A percentile compares a stretch with the other conserved stretches of the same genome.
These are phyloP conservation scores for Petrocephalus zakoni DNA, from an alignment of 2,113 vertebrate genomes.

Conservation along the genomic window DNA sequence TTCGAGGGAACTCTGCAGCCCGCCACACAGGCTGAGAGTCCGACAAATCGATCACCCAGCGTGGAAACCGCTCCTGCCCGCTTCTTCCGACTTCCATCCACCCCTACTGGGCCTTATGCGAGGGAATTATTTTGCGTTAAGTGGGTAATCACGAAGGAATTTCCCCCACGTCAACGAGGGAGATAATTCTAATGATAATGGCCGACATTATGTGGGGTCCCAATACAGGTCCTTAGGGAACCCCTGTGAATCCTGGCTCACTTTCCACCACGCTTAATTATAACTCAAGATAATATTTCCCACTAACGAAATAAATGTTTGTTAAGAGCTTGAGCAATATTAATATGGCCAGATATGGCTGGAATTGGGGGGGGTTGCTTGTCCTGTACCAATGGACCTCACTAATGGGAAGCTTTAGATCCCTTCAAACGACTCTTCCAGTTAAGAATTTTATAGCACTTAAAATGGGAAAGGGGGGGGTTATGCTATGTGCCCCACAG, in stretches of 20 bases:
- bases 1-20: slow-evolving; percentile 23
- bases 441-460: neutral
- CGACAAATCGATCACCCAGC: neutral
- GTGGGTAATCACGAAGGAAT: slow-evolving; percentile 34
- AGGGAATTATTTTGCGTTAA: slow-evolving; percentile 38
- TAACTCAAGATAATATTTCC: slow-evolving; percentile 41
- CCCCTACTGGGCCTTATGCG: neutral
- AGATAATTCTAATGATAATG: slow-evolving; percentile 61
- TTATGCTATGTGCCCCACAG: neutral
- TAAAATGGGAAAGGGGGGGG: neutral
- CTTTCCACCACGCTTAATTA: slow-evolving; percentile 27
- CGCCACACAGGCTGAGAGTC: slow-evolving; percentile 16
- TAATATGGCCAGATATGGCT: slow-evolving; percentile 28
- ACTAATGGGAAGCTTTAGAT: slow-evolving; percentile 8
- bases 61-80: neutral
- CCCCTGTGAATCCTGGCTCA: slow-evolving; percentile 31
- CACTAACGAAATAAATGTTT: slow-evolving; percentile 49
- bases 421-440: neutral
- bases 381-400: slow-evolving; percentile 9
- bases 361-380: slow-evolving; percentile 29
- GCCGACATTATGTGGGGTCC: slow-evolving; percentile 48
- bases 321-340: slow-evolving; percentile 40
- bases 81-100: neutral
- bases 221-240: slow-evolving; percentile 45
- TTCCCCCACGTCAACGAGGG: slow-evolving; percentile 37